phyloP scores from a whole-genome alignment of 2,113 vertebrate species.

The Tragelaphus buxtoni region DNA sequence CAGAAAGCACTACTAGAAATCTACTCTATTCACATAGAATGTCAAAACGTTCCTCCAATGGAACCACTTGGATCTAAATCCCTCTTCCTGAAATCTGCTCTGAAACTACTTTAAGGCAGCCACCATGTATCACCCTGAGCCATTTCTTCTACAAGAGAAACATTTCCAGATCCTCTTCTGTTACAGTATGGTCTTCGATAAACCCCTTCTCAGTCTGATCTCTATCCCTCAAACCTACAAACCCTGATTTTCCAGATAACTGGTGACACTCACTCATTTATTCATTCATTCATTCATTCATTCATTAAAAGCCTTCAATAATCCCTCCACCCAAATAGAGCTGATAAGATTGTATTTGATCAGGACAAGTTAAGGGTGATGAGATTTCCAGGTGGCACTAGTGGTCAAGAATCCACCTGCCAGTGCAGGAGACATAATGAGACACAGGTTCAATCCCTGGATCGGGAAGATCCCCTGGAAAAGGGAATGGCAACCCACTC shows the following conservation, averaged over 20 bases:
- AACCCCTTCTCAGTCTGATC: background rate
- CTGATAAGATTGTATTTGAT: background rate
- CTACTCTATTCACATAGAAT: background rate
- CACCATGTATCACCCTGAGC: background rate
- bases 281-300: background rate
- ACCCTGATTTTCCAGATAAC: background rate
- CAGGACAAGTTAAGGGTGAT: background rate
- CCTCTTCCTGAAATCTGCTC: constrained; percentile 8
- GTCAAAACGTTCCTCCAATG: background rate
- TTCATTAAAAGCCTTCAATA: constrained; percentile 19
- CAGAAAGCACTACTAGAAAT: background rate
- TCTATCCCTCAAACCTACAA: background rate
- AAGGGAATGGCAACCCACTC: background rate
- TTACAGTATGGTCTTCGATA: background rate
- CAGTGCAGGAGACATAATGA: background rate
- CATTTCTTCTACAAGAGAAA: background rate
- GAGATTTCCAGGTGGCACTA: background rate
- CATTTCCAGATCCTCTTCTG: background rate
- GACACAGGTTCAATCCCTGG: background rate
- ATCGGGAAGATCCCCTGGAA: background rate
- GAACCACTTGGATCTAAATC: background rate
- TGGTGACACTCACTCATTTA: background rate
- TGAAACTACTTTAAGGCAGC: background rate
- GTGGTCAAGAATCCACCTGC: background rate
- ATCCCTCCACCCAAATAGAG: background rate